Base-by-base conservation (phyloP, 2,797 vertebrate genomes). In the Xenentodon cancila region DNA sequence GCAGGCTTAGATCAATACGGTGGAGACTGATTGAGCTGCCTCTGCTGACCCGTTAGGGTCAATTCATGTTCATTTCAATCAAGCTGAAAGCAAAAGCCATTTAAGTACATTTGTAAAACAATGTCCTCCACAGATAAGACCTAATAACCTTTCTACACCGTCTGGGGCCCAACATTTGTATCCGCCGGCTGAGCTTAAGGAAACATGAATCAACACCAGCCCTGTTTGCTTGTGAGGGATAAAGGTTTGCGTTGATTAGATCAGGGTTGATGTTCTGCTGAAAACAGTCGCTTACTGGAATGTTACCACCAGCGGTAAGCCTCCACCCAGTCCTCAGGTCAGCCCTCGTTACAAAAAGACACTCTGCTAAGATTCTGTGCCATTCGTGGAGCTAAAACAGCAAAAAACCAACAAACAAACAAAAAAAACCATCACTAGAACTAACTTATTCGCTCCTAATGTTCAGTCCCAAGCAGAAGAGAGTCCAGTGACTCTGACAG, bases 301-400 rank as follows among this genome's bases (percentile, higher is more conserved):
- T 52, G 74, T 30, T 43, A 75, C 40, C 67, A 73, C 53, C 54
- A 64, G 51, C 73, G 44, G 67, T 42, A n/a, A 68, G 62, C 64
- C 68, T 71, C 79, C 81, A 69, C 77, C 85, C 73, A 78, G 43
- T 59, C 69, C 71, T 63, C 59, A 67, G 65, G 69, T 60, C 64
- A 73, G 59, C 80, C 69, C 75, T 75, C 72, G 63, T 58, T 56
- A 73, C 50, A 62, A 70, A 75, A 75, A 60, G 77, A 50, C 42
- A 47, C 59, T 51, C 64, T 67, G 80, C 55, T 58, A 19, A 13
- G 18, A 20, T 64, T 63, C 48, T 51, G 44, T 68, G 1, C 59
- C 59, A 53, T 47, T 44, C 51, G 49, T 49, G 27, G 52, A 78
- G 25, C 54, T 68, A 62, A 53, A 64, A 67, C 55, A 55, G 51